Conservation (phyloP, 2,888 invertebrate genomes). For the Agelastica alni region DNA sequence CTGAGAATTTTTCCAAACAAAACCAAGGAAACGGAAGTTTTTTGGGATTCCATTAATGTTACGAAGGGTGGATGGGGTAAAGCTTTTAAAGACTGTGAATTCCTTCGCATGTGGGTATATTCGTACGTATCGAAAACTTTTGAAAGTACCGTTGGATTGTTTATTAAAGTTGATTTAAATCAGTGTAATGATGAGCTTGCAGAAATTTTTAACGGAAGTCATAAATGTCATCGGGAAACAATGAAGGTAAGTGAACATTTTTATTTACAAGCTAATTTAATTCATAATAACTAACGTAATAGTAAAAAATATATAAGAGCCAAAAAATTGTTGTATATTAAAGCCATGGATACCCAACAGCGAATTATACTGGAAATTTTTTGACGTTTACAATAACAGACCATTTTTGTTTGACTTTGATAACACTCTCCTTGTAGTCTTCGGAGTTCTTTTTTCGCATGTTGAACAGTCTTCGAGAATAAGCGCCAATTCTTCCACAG, state of each 20-base stretch:
- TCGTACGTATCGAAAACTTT: constrained; percentile 46
- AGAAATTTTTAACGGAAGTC: constrained; percentile 70
- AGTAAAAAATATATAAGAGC: too few relatives aligned
- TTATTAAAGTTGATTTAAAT: constrained; percentile 64
- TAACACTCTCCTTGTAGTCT: too few relatives aligned
- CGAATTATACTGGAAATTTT: too few relatives aligned
- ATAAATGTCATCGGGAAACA: constrained; percentile 62
- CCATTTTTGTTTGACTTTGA: too few relatives aligned
- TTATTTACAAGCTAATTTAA: too few relatives aligned
- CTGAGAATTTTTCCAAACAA: constrained; percentile 48
- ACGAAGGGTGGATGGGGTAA: constrained; percentile 55
- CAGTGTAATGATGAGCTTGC: constrained; percentile 73
- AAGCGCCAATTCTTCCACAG: too few relatives aligned
- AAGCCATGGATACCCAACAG: too few relatives aligned
- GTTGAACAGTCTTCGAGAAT: too few relatives aligned
- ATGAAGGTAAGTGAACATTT: constrained; percentile 48
- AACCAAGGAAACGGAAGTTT: constrained; percentile 59
- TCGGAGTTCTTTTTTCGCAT: too few relatives aligned
- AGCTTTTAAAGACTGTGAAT: constrained; percentile 54
- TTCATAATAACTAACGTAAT: too few relatives aligned
- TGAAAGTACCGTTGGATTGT: constrained; percentile 46
- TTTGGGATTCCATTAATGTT: constrained; percentile 61
- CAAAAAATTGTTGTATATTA: too few relatives aligned
- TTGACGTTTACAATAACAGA: too few relatives aligned
- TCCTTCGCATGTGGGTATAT: constrained; percentile 52